A percentile compares a stretch with the other conserved stretches of the same genome.
These are phyloP conservation scores for Drosophila ananassae DNA, from an alignment of 1,140 invertebrate genomes.

Conservation along the genomic window DNA sequence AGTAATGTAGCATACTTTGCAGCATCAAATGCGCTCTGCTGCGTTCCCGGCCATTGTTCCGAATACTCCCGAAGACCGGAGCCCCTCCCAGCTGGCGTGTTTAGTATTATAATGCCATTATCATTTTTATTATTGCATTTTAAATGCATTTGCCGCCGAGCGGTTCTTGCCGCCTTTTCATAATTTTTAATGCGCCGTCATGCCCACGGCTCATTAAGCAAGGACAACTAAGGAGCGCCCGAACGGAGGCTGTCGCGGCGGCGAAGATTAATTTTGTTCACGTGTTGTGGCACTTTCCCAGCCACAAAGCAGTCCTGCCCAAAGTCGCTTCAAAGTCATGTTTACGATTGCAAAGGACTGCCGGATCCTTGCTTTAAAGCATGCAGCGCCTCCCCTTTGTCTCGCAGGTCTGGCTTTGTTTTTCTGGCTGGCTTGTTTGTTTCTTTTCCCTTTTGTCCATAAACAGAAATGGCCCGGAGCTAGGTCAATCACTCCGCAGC, in stretches of 20 bases:
- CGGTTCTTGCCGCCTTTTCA: conserved; percentile 49
- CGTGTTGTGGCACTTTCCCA: conserved; percentile 38
- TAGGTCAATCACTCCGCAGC: conserved; percentile 67
- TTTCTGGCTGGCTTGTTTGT: conserved; percentile 20
- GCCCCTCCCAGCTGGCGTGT: conserved; percentile 18
- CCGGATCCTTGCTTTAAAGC: conserved; percentile 65
- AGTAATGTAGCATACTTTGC: conserved; percentile 78
- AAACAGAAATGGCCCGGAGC: conserved; percentile 47
- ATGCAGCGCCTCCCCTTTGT: conserved; percentile 25
- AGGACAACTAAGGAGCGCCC: conserved; percentile 25
- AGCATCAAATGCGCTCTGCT: conserved; percentile 74
- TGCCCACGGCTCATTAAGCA: conserved; percentile 74
- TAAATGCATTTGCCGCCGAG: conserved; percentile 66
- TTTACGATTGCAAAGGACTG: conserved; percentile 59
- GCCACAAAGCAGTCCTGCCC: conserved; percentile 8
- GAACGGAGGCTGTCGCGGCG: conserved; percentile 33
- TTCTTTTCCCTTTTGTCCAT: conserved; percentile 9
- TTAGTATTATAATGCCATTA: conserved; percentile 79
- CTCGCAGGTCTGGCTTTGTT: conserved; percentile 26
- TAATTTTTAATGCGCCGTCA: conserved; percentile 72
- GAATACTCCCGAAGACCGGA: conserved; percentile 15
- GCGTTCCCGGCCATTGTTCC: conserved; percentile 49
- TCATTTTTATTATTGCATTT: conserved; percentile 82
- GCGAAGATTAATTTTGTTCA: conserved; percentile 69
- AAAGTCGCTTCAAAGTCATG: conserved; percentile 82